Conservation (phyloP, 2,113 vertebrate species). For the Misgurnus anguillicaudatus region DNA sequence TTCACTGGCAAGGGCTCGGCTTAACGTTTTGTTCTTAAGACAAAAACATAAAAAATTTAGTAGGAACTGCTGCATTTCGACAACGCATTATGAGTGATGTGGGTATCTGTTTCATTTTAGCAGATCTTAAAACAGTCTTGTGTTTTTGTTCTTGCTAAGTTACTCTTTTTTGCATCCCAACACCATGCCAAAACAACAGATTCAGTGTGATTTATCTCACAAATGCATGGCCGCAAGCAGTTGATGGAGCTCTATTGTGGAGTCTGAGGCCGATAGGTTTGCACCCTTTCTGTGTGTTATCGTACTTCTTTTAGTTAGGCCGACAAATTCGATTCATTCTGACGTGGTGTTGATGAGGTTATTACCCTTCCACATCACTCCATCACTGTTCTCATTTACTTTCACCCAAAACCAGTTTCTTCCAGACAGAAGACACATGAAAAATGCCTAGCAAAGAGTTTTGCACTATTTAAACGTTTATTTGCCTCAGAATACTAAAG, state of each 20-base stretch:
- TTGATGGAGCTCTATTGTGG: not conserved
- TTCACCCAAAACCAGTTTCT: slow-evolving; percentile 5
- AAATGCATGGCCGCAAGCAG: not conserved
- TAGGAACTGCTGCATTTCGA: too few relatives aligned
- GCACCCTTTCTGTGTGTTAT: not conserved
- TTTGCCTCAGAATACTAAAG: not conserved
- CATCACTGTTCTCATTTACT: not conserved
- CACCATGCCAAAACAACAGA: slow-evolving; percentile 28
- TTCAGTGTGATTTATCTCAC: slow-evolving; percentile 9
- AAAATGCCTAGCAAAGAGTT: not conserved
- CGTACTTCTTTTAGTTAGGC: not conserved
- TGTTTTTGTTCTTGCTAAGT: slow-evolving; percentile 1
- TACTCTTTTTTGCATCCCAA: slow-evolving; percentile 23
- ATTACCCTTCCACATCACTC: not conserved
- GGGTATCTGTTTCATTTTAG: too few relatives aligned
- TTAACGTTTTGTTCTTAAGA: slow-evolving; percentile 28
- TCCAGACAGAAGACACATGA: not conserved
- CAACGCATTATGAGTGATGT: too few relatives aligned
- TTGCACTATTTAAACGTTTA: not conserved
- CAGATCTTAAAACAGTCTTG: not conserved
- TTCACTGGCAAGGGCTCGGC: slow-evolving; percentile 17
- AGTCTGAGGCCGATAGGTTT: not conserved
- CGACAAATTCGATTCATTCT: too few relatives aligned
- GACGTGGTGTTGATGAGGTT: too few relatives aligned
- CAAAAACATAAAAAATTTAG: too few relatives aligned